Evolutionary conservation across 2,797 vertebrate genomes (phyloP).

Genomic region (Basileuterus tristriatus): DNA sequence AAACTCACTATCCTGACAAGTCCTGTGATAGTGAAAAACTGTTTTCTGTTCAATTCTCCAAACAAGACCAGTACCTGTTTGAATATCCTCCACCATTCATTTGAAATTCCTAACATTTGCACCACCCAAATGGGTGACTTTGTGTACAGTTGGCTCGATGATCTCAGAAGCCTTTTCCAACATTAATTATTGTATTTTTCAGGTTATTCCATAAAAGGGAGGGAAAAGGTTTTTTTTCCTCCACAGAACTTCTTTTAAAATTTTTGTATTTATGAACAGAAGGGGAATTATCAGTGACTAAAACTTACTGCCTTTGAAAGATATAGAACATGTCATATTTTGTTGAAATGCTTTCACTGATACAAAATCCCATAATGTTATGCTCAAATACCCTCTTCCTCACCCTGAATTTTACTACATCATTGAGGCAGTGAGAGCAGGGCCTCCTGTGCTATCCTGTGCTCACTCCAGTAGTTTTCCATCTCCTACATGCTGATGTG

Average conservation of each 20-base stretch:
- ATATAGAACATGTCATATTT: not conserved
- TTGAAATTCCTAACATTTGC: not conserved
- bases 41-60: not conserved
- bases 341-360: not conserved
- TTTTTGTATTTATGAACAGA: not conserved
- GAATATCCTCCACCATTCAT: not conserved
- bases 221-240: not conserved
- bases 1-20: not conserved
- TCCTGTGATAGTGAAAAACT: not conserved
- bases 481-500: not conserved
- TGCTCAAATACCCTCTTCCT: not conserved
- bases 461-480: not conserved
- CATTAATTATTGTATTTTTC: not conserved
- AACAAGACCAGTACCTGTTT: not conserved
- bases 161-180: not conserved
- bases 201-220: not conserved
- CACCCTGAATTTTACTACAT: not conserved
- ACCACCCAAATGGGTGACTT: not conserved
- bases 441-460: not conserved
- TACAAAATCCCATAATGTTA: not conserved
- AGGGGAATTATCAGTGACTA: not conserved
- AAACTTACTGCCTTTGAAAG: not conserved
- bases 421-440: not conserved
- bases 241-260: not conserved
- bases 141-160: accelerated